These are phyloP conservation scores for Propithecus perrieri DNA, from an alignment of 2,797 vertebrate genomes.

Conservation along the genomic window DNA sequence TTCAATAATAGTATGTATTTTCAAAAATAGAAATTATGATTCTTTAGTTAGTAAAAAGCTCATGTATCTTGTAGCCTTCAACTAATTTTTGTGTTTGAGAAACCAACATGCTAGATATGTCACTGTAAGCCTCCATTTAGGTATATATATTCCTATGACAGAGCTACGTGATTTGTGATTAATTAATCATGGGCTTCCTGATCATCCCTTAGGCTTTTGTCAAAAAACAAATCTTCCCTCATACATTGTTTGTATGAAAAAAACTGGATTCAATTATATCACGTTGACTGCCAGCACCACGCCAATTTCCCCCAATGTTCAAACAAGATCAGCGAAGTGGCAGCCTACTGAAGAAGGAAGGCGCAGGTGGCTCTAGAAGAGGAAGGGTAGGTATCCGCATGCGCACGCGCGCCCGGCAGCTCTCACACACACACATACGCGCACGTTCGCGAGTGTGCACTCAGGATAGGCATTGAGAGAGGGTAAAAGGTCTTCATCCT, in stretches of 20 bases:
- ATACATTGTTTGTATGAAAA: not conserved
- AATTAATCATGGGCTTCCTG: not conserved
- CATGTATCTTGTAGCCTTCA: not conserved
- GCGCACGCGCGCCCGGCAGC: fast-evolving
- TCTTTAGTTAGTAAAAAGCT: not conserved
- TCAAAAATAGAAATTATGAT: not conserved
- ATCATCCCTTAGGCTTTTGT: not conserved
- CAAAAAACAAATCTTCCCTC: slow-evolving; percentile 13
- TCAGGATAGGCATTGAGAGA: not conserved
- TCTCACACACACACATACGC: not conserved
- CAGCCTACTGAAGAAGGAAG: not conserved
- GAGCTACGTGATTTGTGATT: not conserved
- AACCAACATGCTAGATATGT: not conserved
- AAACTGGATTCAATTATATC: not conserved
- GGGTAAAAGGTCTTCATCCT: slow-evolving; percentile 19
- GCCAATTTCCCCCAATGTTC: not conserved
- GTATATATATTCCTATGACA: not conserved
- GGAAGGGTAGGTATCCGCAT: not conserved
- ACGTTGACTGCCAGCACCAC: not conserved
- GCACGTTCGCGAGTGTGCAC: not conserved
- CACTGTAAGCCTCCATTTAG: not conserved
- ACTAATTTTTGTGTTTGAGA: not conserved
- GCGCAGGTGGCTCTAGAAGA: not conserved
- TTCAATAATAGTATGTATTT: not conserved
- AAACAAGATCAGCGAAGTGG: not conserved